Conservation (phyloP, 1,140 invertebrate species). For the Zaprionus capensis region DNA sequence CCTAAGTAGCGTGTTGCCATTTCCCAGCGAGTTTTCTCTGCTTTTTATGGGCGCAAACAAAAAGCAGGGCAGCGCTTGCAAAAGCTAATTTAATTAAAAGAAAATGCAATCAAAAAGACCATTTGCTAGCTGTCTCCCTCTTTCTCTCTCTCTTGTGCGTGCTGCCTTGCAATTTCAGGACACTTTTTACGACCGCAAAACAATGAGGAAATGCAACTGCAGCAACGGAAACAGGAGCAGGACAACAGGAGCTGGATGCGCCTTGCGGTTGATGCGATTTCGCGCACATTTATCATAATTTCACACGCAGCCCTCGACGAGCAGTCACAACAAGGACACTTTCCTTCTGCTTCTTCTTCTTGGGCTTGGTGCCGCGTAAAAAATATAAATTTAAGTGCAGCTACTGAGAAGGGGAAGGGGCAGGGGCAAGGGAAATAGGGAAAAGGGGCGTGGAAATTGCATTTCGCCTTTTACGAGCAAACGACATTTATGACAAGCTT, state of each 20-base stretch:
- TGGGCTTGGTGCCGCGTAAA: constrained; percentile 63
- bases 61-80: constrained; percentile 67
- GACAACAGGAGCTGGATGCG: constrained; percentile 18
- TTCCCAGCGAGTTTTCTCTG: constrained; percentile 18
- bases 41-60: constrained; percentile 42
- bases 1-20: constrained; percentile 49
- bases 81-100: constrained; percentile 83
- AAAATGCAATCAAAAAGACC: constrained; percentile 80
- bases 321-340: constrained; percentile 50
- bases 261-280: constrained; percentile 71
- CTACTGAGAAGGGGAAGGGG: constrained; percentile 6
- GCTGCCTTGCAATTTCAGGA: constrained; percentile 70
- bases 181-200: constrained; percentile 76
- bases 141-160: constrained; percentile 58
- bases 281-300: constrained; percentile 83
- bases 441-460: constrained; percentile 65
- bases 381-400: constrained; percentile 75
- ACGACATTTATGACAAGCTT: constrained; percentile 78
- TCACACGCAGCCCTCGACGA: constrained; percentile 75
- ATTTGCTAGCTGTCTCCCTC: constrained; percentile 43
- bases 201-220: constrained; percentile 56
- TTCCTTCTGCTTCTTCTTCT: constrained; percentile 27
- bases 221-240: constrained; percentile 33
- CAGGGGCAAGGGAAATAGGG: constrained; percentile 29
- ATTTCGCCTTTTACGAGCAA: constrained; percentile 79